Conservation (phyloP, 1,140 invertebrate genomes). For the Scaptodrosophila lebanonensis region DNA sequence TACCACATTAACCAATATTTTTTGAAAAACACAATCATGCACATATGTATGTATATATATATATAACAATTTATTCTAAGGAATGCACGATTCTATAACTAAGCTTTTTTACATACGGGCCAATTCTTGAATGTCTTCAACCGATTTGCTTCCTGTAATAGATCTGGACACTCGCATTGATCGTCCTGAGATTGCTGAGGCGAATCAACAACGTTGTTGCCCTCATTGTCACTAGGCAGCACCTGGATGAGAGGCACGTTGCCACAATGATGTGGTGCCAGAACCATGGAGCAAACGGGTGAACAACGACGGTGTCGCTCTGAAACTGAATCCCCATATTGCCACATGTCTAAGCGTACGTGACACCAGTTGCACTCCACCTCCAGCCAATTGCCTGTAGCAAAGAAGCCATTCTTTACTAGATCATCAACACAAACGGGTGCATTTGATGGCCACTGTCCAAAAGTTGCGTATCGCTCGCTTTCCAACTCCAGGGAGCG, state of each 20-base stretch:
- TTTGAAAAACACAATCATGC: no score
- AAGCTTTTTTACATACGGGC: conserved; percentile 78
- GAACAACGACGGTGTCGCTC: conserved; percentile 77
- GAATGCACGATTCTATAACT: no score
- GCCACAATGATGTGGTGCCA: conserved; percentile 79
- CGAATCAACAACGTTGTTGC: conserved; percentile 43
- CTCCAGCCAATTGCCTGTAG: conserved; percentile 82
- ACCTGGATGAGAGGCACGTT: conserved; percentile 79
- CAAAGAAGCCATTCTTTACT: conserved; percentile 90
- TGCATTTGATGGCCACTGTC: conserved; percentile 82
- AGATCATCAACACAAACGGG: conserved; percentile 82
- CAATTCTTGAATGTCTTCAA: conserved; percentile 82
- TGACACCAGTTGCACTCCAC: conserved; percentile 88
- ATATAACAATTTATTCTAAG: no score
- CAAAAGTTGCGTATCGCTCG: conserved; percentile 84
- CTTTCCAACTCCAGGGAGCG: conserved; percentile 78
- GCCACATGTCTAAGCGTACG: conserved; percentile 85
- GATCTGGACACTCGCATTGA: conserved; percentile 41
- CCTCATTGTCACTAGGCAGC: conserved; percentile 38
- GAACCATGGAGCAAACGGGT: conserved; percentile 85
- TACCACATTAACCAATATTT: no score
- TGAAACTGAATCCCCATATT: conserved; percentile 82
- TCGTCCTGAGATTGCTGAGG: conserved; percentile 1
- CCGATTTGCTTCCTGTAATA: conserved; percentile 61
- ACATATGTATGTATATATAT: no score